These are phyloP conservation scores for Pterocles burchelli DNA, from an alignment of 2,113 vertebrate genomes.

Conservation along the genomic window DNA sequence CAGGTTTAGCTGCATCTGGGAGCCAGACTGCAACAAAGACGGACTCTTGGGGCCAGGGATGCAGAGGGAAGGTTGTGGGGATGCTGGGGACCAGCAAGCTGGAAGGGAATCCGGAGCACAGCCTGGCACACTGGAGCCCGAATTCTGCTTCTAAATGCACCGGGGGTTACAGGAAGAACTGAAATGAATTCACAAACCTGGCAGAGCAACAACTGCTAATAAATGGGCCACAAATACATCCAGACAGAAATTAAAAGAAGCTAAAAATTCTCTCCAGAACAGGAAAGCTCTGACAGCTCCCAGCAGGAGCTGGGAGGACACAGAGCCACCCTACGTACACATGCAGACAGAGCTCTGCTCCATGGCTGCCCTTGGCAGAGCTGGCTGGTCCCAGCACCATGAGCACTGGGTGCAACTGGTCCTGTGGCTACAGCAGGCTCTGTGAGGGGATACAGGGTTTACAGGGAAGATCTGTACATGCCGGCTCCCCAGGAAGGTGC, in stretches of 20 bases:
- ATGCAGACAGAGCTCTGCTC: not conserved
- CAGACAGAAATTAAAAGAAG: not conserved
- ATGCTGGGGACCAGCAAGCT: not conserved
- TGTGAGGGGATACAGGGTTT: not conserved
- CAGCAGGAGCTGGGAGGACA: not conserved
- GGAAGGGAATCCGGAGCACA: not conserved
- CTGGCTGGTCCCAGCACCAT: not conserved
- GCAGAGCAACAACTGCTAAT: not conserved
- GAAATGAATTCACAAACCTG: not conserved
- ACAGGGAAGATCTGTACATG: rapidly evolving
- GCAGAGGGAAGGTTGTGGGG: not conserved
- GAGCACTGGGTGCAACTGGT: not conserved
- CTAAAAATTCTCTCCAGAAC: not conserved
- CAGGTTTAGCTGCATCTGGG: rapidly evolving
- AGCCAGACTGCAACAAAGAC: not conserved
- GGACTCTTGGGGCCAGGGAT: not conserved
- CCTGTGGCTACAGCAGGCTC: not conserved
- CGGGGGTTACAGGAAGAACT: not conserved
- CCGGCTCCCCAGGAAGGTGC: not conserved
- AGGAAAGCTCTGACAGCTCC: not conserved
- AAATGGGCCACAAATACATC: not conserved
- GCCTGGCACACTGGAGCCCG: not conserved
- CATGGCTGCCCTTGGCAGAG: not conserved
- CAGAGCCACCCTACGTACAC: rapidly evolving
- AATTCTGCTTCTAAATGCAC: not conserved